Evolutionary conservation across 2,797 vertebrate genomes (phyloP).

Genomic region (Cynopterus sphinx): DNA sequence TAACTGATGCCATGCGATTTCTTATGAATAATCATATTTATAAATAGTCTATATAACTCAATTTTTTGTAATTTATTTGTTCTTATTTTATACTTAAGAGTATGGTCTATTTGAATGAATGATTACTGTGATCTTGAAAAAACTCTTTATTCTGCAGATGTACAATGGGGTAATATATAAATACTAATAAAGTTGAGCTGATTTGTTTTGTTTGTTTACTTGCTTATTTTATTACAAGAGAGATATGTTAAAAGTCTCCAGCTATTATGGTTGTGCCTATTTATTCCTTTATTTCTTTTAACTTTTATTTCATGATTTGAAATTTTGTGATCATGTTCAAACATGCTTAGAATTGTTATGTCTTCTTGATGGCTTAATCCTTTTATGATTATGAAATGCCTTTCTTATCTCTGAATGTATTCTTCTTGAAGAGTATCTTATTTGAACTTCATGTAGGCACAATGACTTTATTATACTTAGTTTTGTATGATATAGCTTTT

Average conservation of each 20-base stretch:
- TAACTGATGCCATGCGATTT: not conserved
- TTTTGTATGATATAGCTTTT: not conserved
- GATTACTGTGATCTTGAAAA: not conserved
- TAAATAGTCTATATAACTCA: not conserved
- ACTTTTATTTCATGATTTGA: not conserved
- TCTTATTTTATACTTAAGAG: not conserved
- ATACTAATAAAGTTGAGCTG: not conserved
- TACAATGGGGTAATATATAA: not conserved
- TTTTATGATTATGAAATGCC: not conserved
- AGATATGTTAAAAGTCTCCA: not conserved
- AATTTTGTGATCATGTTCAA: not conserved
- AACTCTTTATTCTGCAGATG: not conserved
- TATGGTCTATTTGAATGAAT: not conserved
- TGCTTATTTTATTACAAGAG: not conserved
- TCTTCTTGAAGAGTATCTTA: not conserved
- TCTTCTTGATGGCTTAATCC: not conserved
- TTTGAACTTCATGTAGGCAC: not conserved
- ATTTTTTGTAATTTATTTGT: not conserved
- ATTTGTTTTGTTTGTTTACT: not conserved
- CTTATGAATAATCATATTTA: not conserved
- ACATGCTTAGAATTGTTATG: not conserved
- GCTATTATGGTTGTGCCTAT: not conserved
- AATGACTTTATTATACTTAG: not conserved
- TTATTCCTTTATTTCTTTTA: not conserved
- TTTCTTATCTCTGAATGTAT: not conserved